phyloP scores from a whole-genome alignment of 2,113 vertebrate genomes.

The Pachypanchax playfairii region DNA sequence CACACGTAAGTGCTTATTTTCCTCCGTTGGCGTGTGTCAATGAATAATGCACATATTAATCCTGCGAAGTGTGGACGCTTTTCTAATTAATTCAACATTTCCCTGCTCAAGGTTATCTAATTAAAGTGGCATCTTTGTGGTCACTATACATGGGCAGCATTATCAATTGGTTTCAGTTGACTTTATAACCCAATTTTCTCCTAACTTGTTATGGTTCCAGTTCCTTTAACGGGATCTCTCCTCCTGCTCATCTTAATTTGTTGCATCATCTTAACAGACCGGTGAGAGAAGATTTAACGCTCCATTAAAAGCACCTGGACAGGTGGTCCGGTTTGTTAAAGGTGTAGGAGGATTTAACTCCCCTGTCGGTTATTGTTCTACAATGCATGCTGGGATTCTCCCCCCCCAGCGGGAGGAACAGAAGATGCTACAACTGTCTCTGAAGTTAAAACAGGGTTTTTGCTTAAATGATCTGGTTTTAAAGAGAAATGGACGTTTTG shows the following conservation, averaged over 20 bases:
- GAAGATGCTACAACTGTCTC: neutral
- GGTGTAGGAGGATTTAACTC: constrained; percentile 3
- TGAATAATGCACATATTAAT: constrained; percentile 73
- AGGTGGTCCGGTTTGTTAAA: too few species aligned
- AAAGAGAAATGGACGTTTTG: constrained; percentile 5
- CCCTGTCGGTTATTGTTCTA: constrained; percentile 16
- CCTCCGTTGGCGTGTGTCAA: constrained; percentile 27
- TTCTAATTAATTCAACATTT: constrained; percentile 55
- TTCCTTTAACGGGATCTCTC: neutral
- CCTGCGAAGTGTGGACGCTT: constrained; percentile 44
- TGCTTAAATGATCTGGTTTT: constrained; percentile 12
- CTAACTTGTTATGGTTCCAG: neutral
- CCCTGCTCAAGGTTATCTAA: constrained; percentile 38
- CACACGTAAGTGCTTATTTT: constrained; percentile 49
- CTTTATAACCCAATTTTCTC: constrained; percentile 14
- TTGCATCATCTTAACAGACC: neutral
- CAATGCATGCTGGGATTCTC: neutral
- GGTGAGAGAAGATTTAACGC: neutral
- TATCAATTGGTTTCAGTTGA: constrained; percentile 15
- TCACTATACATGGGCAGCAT: constrained; percentile 19
- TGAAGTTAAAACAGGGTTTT: neutral
- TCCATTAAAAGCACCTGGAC: neutral
- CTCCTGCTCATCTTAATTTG: neutral
- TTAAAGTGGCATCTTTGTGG: constrained; percentile 43
- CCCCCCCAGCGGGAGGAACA: constrained; percentile 6